Conservation (phyloP, 2,113 vertebrate species). For the Sinocyclocheilus grahami region DNA sequence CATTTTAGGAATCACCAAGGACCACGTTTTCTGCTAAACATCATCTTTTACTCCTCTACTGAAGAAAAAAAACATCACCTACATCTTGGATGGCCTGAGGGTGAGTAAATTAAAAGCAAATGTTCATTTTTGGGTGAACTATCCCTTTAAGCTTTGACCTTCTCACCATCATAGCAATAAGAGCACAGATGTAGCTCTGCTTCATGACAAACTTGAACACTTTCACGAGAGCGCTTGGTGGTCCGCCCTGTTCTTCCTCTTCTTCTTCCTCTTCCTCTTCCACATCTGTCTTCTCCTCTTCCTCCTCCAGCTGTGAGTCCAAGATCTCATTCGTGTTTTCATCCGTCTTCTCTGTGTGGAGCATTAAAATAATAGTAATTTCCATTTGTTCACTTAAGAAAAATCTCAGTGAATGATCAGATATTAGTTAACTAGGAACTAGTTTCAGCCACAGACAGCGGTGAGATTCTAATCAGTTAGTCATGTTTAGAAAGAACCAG, state of each 20-base stretch:
- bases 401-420: background rate
- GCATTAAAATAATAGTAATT: conserved; percentile 26
- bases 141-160: background rate
- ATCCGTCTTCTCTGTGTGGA: conserved; percentile 70
- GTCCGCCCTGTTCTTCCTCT: conserved; percentile 74
- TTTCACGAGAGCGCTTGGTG: conserved; percentile 82
- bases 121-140: background rate
- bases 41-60: background rate
- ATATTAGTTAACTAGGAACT: background rate
- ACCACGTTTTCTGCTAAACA: too few species aligned
- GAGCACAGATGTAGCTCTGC: conserved; percentile 97
- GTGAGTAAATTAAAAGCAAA: too few species aligned
- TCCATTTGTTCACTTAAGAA: background rate
- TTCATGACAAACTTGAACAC: conserved; percentile 97
- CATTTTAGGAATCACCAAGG: too few species aligned
- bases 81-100: background rate
- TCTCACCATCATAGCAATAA: conserved; percentile 99
- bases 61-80: background rate
- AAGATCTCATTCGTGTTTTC: conserved; percentile 66
- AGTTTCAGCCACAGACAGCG: background rate
- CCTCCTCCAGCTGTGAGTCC: conserved; percentile 78
- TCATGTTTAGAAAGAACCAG: background rate
- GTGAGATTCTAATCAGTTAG: background rate
- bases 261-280: conserved; percentile 70
- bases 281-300: conserved; percentile 71